Percentiles rank a stretch among this genome's conserved stretches.
Evolutionary conservation across 2,888 invertebrate genomes (phyloP).

Genomic region (Coremacera marginata): DNA sequence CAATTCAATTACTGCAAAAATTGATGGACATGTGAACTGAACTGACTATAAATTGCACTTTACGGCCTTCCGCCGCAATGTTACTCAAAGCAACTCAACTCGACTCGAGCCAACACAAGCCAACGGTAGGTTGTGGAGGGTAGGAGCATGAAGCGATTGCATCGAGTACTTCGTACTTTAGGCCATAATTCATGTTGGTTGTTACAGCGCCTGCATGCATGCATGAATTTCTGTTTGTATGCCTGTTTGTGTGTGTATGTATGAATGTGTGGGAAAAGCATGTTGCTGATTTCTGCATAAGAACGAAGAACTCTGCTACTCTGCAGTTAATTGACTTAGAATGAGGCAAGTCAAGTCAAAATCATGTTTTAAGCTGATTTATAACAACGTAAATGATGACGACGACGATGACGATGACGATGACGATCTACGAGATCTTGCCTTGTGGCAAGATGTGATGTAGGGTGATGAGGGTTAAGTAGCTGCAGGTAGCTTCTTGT

Average conservation of each 20-base stretch:
- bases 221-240: not conserved
- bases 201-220: not conserved
- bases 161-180: not conserved
- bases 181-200: slow-evolving; percentile 17
- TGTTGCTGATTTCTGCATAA: slow-evolving; percentile 3
- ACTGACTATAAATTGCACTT: slow-evolving; percentile 31
- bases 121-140: too few relatives aligned
- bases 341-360: slow-evolving; percentile 24
- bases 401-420: slow-evolving; percentile 15
- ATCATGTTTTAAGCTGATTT: slow-evolving; percentile 29
- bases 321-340: slow-evolving; percentile 34
- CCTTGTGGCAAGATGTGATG: not conserved
- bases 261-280: not conserved
- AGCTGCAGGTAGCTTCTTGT: not conserved
- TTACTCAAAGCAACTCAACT: too few relatives aligned
- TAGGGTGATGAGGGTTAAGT: not conserved
- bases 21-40: slow-evolving; percentile 19
- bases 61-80: not conserved
- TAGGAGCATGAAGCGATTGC: not conserved
- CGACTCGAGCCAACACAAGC: too few relatives aligned
- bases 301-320: slow-evolving; percentile 2
- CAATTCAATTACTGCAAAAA: slow-evolving; percentile 30
- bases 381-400: slow-evolving; percentile 22
- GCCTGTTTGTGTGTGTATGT: not conserved
- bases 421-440: not conserved